phyloP scores from a whole-genome alignment of 2,113 vertebrate species.

The Rhinolophus ferrumequinum region DNA sequence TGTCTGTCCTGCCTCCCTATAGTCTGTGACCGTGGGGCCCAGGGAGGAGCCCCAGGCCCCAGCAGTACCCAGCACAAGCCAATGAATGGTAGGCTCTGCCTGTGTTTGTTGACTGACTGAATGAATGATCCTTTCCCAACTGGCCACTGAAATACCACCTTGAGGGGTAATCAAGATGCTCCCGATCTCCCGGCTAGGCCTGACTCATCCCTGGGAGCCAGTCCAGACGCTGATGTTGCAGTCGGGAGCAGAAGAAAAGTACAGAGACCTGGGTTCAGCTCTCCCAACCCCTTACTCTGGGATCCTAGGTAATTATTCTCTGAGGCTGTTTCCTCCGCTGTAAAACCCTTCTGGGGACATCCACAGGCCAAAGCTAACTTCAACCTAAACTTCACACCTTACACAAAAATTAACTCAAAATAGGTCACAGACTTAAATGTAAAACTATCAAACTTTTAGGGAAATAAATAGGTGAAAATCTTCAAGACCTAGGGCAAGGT shows the following conservation, averaged over 20 bases:
- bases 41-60: not conserved
- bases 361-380: not conserved
- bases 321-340: not conserved
- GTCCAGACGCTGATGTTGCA: not conserved
- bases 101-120: not conserved
- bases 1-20: not conserved
- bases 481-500: not conserved
- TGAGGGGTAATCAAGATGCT: not conserved
- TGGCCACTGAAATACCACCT: not conserved
- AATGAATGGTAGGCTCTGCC: not conserved
- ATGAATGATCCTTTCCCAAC: not conserved
- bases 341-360: not conserved
- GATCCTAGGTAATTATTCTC: not conserved
- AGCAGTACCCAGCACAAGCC: not conserved
- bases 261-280: not conserved
- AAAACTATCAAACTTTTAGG: not conserved
- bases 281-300: not conserved
- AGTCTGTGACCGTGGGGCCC: not conserved
- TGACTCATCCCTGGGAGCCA: not conserved
- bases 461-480: not conserved
- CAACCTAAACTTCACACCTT: not conserved
- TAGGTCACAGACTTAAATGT: not conserved
- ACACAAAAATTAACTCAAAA: constrained; percentile 27
- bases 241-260: not conserved
- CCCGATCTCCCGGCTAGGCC: not conserved